Evolutionary conservation across 2,113 vertebrate genomes (phyloP).

Genomic region (Corythoichthys haematopterus): DNA sequence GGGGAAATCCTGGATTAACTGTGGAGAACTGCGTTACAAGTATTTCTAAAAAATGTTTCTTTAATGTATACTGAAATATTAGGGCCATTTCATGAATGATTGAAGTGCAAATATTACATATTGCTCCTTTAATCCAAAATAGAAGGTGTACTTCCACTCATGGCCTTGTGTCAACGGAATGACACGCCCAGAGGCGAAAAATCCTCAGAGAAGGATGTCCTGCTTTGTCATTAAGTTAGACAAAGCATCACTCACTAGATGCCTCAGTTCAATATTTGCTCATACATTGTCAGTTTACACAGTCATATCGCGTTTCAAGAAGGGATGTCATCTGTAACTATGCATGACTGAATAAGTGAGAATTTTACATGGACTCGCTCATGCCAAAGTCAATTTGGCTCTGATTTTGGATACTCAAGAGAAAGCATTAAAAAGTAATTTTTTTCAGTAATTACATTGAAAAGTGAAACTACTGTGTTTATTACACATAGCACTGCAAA

Average conservation of each 20-base stretch:
- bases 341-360: background rate
- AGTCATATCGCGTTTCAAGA: background rate
- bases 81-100: too few species aligned
- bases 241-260: background rate
- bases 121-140: background rate
- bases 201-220: background rate
- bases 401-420: background rate
- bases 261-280: conserved; percentile 2
- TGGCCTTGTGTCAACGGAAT: background rate
- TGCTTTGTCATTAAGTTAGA: background rate
- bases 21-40: too few species aligned
- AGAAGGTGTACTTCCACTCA: background rate
- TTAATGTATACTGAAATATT: too few species aligned
- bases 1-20: too few species aligned
- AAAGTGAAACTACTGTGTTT: too few species aligned
- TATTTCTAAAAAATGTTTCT: too few species aligned
- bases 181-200: background rate
- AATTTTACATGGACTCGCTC: background rate
- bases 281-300: background rate
- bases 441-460: too few species aligned
- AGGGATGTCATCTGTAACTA: background rate
- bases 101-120: too few species aligned
- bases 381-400: background rate
- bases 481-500: too few species aligned
- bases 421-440: background rate